phyloP scores from a whole-genome alignment of 2,113 vertebrate genomes.

The Sardina pilchardus region DNA sequence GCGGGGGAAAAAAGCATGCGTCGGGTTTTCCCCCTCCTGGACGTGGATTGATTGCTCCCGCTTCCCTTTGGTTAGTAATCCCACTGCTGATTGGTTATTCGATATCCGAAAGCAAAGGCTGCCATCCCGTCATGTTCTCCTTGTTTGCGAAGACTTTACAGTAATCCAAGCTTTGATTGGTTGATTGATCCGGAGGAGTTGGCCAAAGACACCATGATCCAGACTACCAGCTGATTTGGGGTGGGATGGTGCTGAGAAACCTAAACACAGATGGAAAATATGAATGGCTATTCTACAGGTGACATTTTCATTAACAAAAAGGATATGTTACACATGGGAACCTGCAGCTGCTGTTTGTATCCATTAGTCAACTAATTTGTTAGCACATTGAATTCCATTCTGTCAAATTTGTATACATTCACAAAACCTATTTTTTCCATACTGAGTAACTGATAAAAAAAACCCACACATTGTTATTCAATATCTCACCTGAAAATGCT shows the following conservation, averaged over 20 bases:
- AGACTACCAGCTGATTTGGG: neutral
- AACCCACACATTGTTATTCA: too few species aligned
- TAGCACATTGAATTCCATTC: too few species aligned
- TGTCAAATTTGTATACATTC: too few species aligned
- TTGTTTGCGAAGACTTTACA: neutral
- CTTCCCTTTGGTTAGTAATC: constrained; percentile 18
- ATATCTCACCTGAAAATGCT: too few species aligned
- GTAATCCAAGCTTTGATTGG: constrained; percentile 28
- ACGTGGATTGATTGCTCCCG: constrained; percentile 27
- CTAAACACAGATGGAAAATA: neutral
- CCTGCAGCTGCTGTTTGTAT: neutral
- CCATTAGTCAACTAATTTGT: too few species aligned
- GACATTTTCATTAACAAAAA: neutral
- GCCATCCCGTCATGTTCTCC: neutral
- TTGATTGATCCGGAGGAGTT: neutral
- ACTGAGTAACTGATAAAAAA: too few species aligned
- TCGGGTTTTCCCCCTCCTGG: constrained; percentile 36
- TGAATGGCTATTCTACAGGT: neutral
- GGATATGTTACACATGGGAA: too few species aligned
- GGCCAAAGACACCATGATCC: neutral
- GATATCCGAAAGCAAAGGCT: constrained; percentile 2
- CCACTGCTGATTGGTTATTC: constrained; percentile 24
- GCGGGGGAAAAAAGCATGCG: neutral
- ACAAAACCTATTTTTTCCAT: too few species aligned
- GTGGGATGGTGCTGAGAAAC: neutral